Evolutionary conservation across 2,797 vertebrate species (phyloP), one percentile per base, ranked within the genome.

Genomic region (Lepidocolaptes lacrymiger): DNA sequence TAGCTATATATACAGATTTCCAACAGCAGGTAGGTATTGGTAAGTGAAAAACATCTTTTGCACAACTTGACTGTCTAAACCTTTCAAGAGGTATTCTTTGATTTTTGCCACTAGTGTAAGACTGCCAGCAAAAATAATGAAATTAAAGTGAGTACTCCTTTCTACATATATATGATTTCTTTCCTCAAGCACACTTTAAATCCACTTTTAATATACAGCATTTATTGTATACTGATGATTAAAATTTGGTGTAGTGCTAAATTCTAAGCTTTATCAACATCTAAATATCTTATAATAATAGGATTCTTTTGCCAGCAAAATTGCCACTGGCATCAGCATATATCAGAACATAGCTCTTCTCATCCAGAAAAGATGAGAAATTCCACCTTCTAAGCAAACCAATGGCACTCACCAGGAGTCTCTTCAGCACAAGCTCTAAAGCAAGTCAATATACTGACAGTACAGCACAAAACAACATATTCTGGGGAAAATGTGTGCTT

Each of bases 31-130:
- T 7, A 77, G 41, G 36, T 56, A 72, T 10, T 51, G 51, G 41
- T 39, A 89, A 94, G 92, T 85, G 26, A 74, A 91, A 96, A 93
- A 37, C 72, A 83, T 63, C 71, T 95, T 93, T 46, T 56, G 24
- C 24, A 72, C 20, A 83, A 66, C 12, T 54, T 39, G 14, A 20
- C 51, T 54, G 22, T 64, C 74, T 80, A 93, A 78, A 78, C 24
- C 14, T 81, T 88, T 24, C 27, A 92, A 83, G 36, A 19, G 6
- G 0, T 30, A 62, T 20, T 39, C n/a, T 69, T 62, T 62, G 20
- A 34, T 82, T 87, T 85, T 74, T 64, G 26, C 46, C 34, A 71
- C 26, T 63, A 37, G 21, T 14, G 1, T 34, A 61, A 63, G 16
- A 71, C 4, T 26, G 68, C 6, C 77, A 63, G n/a, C 5, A 83